phyloP scores from a whole-genome alignment of 2,888 invertebrate species.

The Zeuzera pyrina region DNA sequence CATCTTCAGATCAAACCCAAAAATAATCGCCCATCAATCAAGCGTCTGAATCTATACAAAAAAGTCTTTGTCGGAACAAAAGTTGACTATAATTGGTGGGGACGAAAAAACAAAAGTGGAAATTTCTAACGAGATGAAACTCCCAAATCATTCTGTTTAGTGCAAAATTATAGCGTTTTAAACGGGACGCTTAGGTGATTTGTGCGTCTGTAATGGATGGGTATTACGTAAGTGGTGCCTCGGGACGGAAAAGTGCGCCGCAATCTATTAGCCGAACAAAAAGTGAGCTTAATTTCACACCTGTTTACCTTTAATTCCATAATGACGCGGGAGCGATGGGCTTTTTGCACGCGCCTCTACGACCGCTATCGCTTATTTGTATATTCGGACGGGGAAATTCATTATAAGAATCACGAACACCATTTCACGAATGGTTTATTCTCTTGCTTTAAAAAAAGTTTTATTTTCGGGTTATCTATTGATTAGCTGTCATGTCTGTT shows the following conservation, averaged over 20 bases:
- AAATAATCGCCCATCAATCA: slow-evolving; percentile 70
- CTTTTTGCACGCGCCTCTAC: slow-evolving; percentile 49
- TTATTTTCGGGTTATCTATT: too few species aligned
- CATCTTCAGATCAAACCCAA: slow-evolving; percentile 52
- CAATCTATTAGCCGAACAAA: slow-evolving; percentile 63
- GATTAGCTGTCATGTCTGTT: too few species aligned
- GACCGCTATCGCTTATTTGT: slow-evolving; percentile 25
- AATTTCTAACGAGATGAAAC: slow-evolving; percentile 66
- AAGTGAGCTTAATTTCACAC: slow-evolving; percentile 69
- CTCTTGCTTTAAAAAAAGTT: too few species aligned
- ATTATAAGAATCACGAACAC: too few species aligned
- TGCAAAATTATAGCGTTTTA: slow-evolving; percentile 69
- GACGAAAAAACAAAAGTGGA: slow-evolving; percentile 65
- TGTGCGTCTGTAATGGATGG: slow-evolving; percentile 50
- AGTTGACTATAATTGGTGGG: slow-evolving; percentile 51
- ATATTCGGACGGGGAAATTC: slow-evolving; percentile 22
- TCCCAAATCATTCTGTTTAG: slow-evolving; percentile 66
- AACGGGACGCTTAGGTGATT: slow-evolving; percentile 61
- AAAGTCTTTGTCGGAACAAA: slow-evolving; percentile 49
- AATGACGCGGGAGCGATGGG: slow-evolving; percentile 50
- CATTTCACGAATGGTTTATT: too few species aligned
- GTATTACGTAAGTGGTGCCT: slow-evolving; percentile 60
- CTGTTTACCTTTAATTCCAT: slow-evolving; percentile 66
- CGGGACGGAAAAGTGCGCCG: slow-evolving; percentile 49
- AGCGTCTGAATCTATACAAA: slow-evolving; percentile 36